These are phyloP conservation scores for Sebastes steindachneri DNA, from an alignment of 2,797 vertebrate genomes.

Conservation along the genomic window DNA sequence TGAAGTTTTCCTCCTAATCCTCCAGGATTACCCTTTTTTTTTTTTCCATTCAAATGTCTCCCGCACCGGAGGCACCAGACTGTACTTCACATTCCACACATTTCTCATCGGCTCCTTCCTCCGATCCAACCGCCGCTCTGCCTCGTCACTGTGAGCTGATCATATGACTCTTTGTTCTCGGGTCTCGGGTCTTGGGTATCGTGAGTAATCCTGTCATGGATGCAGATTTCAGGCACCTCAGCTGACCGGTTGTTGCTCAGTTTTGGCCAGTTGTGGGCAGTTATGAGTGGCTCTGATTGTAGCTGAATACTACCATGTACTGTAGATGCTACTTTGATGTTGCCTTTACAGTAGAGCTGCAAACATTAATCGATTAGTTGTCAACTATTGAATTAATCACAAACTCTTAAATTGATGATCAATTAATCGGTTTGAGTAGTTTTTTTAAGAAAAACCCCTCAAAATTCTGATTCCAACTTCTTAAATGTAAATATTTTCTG, in stretches of 20 bases:
- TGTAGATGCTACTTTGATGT: not conserved
- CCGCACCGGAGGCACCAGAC: conserved; percentile 10
- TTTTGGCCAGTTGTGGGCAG: not conserved
- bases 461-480: too few species aligned
- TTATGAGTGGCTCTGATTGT: not conserved
- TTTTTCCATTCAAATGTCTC: conserved; percentile 25
- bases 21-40: conserved; percentile 53
- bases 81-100: conserved; percentile 49
- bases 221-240: not conserved
- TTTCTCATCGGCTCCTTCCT: conserved; percentile 26
- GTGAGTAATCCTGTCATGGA: conserved; percentile 36
- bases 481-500: too few species aligned
- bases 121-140: conserved; percentile 1
- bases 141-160: conserved; percentile 34
- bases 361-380: too few species aligned
- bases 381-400: too few species aligned
- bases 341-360: not conserved
- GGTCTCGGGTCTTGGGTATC: not conserved
- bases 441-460: too few species aligned
- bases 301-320: not conserved
- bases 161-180: conserved; percentile 52
- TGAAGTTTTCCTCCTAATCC: conserved; percentile 64
- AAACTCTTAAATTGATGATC: too few species aligned
- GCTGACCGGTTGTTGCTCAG: not conserved
- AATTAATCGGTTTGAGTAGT: too few species aligned